Evolutionary conservation across 2,888 invertebrate species (phyloP).

Genomic region (Hermaeophaga mercurialis): DNA sequence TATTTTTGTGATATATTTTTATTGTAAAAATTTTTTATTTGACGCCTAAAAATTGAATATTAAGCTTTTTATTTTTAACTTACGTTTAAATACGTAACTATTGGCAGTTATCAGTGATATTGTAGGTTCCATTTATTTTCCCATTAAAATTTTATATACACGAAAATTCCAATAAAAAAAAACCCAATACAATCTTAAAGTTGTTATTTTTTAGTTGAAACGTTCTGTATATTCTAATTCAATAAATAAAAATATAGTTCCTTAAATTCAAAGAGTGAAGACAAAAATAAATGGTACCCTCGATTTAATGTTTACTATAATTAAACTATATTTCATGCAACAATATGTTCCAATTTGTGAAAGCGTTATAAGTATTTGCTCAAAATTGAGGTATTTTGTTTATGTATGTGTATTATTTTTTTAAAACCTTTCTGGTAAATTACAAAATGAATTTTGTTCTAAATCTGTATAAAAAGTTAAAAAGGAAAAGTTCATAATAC

Average conservation of each 20-base stretch:
- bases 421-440: background rate
- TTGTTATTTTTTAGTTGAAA: background rate
- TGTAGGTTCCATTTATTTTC: background rate
- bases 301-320: background rate
- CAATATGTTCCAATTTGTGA: slow-evolving; percentile 6
- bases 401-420: background rate
- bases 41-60: background rate
- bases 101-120: slow-evolving; percentile 10
- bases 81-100: slow-evolving; percentile 1
- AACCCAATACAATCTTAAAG: background rate
- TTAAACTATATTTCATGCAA: background rate
- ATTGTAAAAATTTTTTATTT: background rate
- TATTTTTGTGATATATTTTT: background rate
- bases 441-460: background rate
- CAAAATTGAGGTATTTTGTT: slow-evolving; percentile 16
- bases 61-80: background rate
- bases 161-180: background rate
- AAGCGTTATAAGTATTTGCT: slow-evolving; percentile 15
- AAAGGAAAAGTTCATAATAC: too few species aligned
- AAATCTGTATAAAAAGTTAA: too few species aligned
- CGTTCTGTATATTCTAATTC: background rate
- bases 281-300: slow-evolving; percentile 1
- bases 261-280: background rate
- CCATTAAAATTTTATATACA: background rate
- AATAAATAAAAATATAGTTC: background rate